Conservation (phyloP, 2,888 invertebrate species). For the Drosophila fulvimacula region DNA sequence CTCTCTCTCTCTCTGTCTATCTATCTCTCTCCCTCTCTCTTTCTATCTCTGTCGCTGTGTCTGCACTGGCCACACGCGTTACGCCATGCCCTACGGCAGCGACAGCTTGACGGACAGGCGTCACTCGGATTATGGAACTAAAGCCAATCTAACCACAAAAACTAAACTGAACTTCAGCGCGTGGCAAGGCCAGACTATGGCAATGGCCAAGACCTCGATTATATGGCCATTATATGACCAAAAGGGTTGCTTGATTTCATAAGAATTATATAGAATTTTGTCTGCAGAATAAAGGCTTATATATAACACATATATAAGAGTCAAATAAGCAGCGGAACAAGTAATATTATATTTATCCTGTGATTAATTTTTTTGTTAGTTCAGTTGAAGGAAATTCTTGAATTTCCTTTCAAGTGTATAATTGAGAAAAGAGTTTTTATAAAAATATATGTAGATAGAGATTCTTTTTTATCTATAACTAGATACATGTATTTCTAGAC, state of each 20-base stretch:
- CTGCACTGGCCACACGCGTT: slow-evolving; percentile 31
- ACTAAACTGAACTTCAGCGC: slow-evolving; percentile 20
- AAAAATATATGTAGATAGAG: too few relatives aligned
- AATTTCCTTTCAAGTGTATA: too few relatives aligned
- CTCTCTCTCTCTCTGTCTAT: not conserved
- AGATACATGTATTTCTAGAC: too few relatives aligned
- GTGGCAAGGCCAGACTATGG: slow-evolving; percentile 51
- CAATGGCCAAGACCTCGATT: slow-evolving; percentile 25
- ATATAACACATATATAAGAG: not conserved
- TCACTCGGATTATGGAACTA: slow-evolving; percentile 39
- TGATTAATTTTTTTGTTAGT: not conserved
- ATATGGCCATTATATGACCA: slow-evolving; percentile 3
- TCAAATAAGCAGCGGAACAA: too few relatives aligned
- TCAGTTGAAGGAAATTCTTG: too few relatives aligned
- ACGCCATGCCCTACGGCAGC: slow-evolving; percentile 21
- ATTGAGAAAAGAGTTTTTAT: too few relatives aligned
- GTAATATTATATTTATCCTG: not conserved
- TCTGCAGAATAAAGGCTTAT: too few relatives aligned
- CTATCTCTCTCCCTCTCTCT: not conserved
- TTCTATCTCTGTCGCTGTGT: not conserved
- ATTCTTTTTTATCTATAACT: too few relatives aligned
- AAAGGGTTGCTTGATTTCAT: not conserved
- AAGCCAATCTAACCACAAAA: slow-evolving; percentile 39
- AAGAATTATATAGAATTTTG: not conserved
- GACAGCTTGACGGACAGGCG: slow-evolving; percentile 40